Base-by-base conservation (phyloP, 2,888 invertebrate genomes). In the Tetranychus truncatus region DNA sequence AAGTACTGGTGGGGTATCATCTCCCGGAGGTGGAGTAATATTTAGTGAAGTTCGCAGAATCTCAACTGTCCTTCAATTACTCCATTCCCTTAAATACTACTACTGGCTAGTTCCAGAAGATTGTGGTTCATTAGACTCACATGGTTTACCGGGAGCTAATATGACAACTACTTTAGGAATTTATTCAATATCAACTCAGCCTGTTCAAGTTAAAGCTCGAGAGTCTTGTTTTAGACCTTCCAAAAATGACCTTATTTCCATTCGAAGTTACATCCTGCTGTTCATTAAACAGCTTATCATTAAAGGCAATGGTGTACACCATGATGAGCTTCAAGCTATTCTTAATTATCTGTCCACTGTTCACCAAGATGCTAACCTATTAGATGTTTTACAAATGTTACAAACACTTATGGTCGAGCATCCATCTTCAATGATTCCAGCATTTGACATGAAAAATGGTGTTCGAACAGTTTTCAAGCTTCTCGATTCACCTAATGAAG, bases 401-500 rank as follows among this genome's bases (percentile, higher is more conserved):
- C 96, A 97, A 82, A 91, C 92, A 0, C 85, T 99, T 79, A 95
- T 99, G 92, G 92, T 95, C 9, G 97, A 99, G 83, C 95, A 97
- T 83, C 99, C 99, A 1, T 92, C 95, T 79, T 95, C 95, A 4
- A 94, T 97, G 93, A 96, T 99, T 80, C 99, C 99, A 66, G 95
- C 95, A 75, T 99, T 99, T 84, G 97, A 99, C 85, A 89, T 91
- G 78, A 99, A 97, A 81, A 91, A 92, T 80, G 99, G 97, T 77
- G 91, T 97, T 75, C 83, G 95, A 81, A 92, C 94, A 76, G 92
- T 99, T 80, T 99, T 97, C 86, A 99, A 99, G 84, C 86, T 99
- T 76, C 85, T 99, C 77, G 91, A 94, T 15, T 95, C 96, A 6
- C 92, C 94, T 81, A 95, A 93, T 84, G 97, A 97, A 85, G 86